Evolutionary conservation across 2,113 vertebrate genomes (phyloP), one percentile per base, ranked within the genome.

Genomic region (Anthoscopus minutus): DNA sequence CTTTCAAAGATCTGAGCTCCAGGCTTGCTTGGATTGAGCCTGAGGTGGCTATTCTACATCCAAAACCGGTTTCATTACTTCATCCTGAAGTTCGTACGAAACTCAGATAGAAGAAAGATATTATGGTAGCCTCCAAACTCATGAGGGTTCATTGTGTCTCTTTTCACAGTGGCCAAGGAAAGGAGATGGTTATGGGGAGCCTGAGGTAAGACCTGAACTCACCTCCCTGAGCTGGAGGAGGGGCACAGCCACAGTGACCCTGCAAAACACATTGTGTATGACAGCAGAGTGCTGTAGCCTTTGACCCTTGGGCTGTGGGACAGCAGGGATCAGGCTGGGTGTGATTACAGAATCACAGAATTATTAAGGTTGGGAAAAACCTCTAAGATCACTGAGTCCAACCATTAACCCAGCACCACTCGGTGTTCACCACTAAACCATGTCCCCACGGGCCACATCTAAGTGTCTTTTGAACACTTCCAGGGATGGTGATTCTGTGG

Each of bases 231-330:
- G 85, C 33, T 79, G 40, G 7, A 81, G 42, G 69, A 69, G 27
- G 5, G 22, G 30, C 40, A 72, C 42, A 81, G 35, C 18, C 53
- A 42, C 1, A 31, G n/a, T n/a, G 48, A 64, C 19, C 57, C 48
- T 76, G 66, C 48, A 81, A 72, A 56, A 4, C 15, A 5, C n/a
- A 17, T 30, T 35, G 48, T 56, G 20, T 33, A 13, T 20, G 60
- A 58, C 10, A 89, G 56, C 65, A 31, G 24, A 0, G 1, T 23
- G 37, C 56, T 44, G 57, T 31, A 57, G 12, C 17, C 33, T 48
- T 66, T 45, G 81, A 37, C 38, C 25, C 40, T 33, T 0, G 0
- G 57, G 42, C 47, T 70, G 30, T 3, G 5, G 53, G 40, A 76
- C 20, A 11, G 18, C 42, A 73, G 47, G 30, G 35, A 54, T 73